These are phyloP conservation scores for Conchocele bisecta DNA, from an alignment of 2,888 invertebrate genomes.

Conservation along the genomic window DNA sequence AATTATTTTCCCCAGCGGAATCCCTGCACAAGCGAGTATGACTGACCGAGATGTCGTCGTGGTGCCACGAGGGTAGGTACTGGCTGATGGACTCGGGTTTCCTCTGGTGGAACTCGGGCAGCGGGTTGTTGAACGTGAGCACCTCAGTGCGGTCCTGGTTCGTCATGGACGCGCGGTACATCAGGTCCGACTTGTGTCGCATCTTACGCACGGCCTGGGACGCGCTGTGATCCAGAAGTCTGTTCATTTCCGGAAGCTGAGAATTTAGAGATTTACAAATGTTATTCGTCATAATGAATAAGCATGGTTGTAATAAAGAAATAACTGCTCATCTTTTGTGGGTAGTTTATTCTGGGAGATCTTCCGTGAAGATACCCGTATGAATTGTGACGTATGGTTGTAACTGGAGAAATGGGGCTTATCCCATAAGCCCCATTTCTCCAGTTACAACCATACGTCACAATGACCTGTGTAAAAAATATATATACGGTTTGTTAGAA, in stretches of 20 bases:
- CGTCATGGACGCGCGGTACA: slow-evolving; percentile 77
- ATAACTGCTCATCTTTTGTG: too few species aligned
- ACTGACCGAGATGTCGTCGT: slow-evolving; percentile 55
- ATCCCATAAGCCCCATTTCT: too few species aligned
- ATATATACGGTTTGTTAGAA: too few species aligned
- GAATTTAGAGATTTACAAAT: not conserved
- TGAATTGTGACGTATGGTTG: too few species aligned
- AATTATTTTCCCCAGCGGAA: too few species aligned
- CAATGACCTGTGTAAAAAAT: too few species aligned
- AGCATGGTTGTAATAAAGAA: too few species aligned
- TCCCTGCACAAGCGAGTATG: too few species aligned
- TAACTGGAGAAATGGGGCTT: too few species aligned
- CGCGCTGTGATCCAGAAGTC: slow-evolving; percentile 69
- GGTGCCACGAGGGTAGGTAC: slow-evolving; percentile 74
- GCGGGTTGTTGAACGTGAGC: slow-evolving; percentile 77
- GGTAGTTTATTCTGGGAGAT: too few species aligned
- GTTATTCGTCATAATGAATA: not conserved
- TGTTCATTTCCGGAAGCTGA: slow-evolving; percentile 77
- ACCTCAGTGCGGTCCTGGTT: slow-evolving; percentile 78
- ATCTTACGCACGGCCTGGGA: slow-evolving; percentile 63
- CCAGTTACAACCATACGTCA: too few species aligned
- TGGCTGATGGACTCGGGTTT: slow-evolving; percentile 64
- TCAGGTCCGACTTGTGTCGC: slow-evolving; percentile 78
- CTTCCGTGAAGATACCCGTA: too few species aligned
- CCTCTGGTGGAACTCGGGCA: slow-evolving; percentile 71